A percentile compares a stretch with the other conserved stretches of the same genome.
phyloP scores from a whole-genome alignment of 2,888 invertebrate species.

The Phalera bucephala region DNA sequence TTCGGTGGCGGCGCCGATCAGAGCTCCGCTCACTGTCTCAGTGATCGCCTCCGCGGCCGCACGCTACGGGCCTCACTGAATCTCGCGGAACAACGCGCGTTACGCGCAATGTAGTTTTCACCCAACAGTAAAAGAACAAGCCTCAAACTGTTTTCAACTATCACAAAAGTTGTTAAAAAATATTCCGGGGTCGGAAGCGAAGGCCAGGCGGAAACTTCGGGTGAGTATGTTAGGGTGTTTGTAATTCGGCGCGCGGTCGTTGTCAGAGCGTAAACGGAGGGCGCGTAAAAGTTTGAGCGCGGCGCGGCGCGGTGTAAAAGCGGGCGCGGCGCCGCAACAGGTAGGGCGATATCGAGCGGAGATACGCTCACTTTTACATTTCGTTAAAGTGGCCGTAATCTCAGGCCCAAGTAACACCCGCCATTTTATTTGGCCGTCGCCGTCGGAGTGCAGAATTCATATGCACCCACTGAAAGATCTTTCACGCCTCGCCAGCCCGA shows the following conservation, averaged over 20 bases:
- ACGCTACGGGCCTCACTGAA: slow-evolving; percentile 39
- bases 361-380: slow-evolving; percentile 60
- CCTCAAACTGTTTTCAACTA: slow-evolving; percentile 63
- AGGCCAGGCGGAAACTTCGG: slow-evolving; percentile 45
- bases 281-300: slow-evolving; percentile 64
- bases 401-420: slow-evolving; percentile 47
- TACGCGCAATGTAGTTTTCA: slow-evolving; percentile 50
- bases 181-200: slow-evolving; percentile 46
- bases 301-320: slow-evolving; percentile 33
- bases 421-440: slow-evolving; percentile 53
- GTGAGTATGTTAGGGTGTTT: slow-evolving; percentile 48
- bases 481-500: slow-evolving; percentile 15
- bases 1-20: slow-evolving; percentile 13
- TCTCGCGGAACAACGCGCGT: slow-evolving; percentile 42
- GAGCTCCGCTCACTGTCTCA: slow-evolving; percentile 43
- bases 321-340: slow-evolving; percentile 67
- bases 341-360: slow-evolving; percentile 66
- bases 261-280: slow-evolving; percentile 35
- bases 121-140: slow-evolving; percentile 42
- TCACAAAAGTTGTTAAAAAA: slow-evolving; percentile 57
- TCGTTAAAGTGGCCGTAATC: slow-evolving; percentile 53
- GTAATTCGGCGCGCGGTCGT: slow-evolving; percentile 19
- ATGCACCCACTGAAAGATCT: slow-evolving; percentile 13
- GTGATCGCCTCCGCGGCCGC: slow-evolving; percentile 40
- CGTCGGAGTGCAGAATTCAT: slow-evolving; percentile 13